These are phyloP conservation scores for Balaeniceps rex DNA, from an alignment of 2,113 vertebrate species.

Conservation along the genomic window DNA sequence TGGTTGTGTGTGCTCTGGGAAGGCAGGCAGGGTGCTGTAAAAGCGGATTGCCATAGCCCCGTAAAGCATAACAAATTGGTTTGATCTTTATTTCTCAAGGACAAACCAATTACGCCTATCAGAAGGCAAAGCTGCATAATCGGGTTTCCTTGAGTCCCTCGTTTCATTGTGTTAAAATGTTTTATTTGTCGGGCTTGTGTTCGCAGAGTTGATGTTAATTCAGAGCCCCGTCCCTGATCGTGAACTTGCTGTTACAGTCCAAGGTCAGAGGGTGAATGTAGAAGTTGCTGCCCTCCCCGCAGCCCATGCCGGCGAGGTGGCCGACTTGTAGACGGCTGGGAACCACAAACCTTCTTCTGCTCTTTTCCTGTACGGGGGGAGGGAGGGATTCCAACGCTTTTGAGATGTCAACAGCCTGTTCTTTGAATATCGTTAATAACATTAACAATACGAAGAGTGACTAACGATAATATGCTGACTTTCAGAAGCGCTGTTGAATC, in stretches of 20 bases:
- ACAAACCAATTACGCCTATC: conserved; percentile 18
- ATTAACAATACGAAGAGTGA: background rate
- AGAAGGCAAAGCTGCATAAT: conserved; percentile 24
- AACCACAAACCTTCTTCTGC: background rate
- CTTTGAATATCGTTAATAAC: background rate
- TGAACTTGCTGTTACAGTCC: background rate
- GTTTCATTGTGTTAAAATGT: background rate
- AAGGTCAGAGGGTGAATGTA: background rate
- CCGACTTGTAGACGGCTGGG: background rate
- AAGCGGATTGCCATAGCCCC: rapidly evolving
- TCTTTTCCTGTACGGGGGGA: background rate
- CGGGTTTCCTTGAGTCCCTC: background rate
- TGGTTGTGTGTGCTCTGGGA: background rate
- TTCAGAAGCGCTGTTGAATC: background rate
- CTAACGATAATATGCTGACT: background rate
- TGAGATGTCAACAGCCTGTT: background rate
- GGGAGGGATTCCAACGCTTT: background rate
- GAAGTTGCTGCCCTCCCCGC: background rate
- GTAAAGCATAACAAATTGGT: background rate
- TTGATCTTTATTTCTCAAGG: conserved; percentile 47
- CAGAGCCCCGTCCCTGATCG: background rate
- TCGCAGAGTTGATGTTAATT: background rate
- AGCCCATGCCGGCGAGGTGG: rapidly evolving
- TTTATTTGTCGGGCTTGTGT: background rate
- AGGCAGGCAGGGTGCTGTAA: background rate